phyloP scores from a whole-genome alignment of 2,888 invertebrate species.

The Sphinx pinastri region DNA sequence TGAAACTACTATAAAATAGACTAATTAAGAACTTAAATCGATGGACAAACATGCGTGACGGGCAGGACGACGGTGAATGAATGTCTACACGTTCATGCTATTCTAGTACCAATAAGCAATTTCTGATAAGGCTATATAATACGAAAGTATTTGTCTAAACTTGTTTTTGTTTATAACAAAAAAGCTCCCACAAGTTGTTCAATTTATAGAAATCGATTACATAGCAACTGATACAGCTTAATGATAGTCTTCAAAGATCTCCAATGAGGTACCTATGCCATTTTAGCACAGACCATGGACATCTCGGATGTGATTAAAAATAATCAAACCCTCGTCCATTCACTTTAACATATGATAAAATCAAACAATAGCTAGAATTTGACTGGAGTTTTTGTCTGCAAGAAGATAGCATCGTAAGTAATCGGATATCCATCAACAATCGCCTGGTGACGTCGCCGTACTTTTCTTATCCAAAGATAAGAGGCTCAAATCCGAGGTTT shows the following conservation, averaged over 20 bases:
- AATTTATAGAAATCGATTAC: too few relatives aligned
- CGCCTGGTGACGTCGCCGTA: conserved; percentile 24
- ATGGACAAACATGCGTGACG: conserved; percentile 39
- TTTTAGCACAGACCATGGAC: neutral
- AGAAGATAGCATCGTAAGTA: neutral
- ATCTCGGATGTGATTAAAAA: neutral
- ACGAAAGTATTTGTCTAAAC: neutral
- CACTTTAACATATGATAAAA: neutral
- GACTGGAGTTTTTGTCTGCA: neutral
- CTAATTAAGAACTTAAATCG: conserved; percentile 39
- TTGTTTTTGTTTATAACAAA: too few relatives aligned
- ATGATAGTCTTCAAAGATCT: too few relatives aligned
- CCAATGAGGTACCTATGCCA: too few relatives aligned
- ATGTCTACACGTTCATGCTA: conserved; percentile 42
- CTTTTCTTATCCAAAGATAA: conserved; percentile 25
- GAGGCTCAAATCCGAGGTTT: conserved; percentile 38
- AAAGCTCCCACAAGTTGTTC: too few relatives aligned
- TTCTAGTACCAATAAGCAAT: conserved; percentile 49
- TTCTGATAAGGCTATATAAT: conserved; percentile 52
- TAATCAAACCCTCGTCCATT: conserved; percentile 32
- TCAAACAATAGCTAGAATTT: neutral
- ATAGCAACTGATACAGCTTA: too few relatives aligned
- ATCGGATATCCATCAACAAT: conserved; percentile 26
- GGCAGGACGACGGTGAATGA: conserved; percentile 35
- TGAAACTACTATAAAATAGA: conserved; percentile 45